Conservation (phyloP, 1,140 invertebrate species). For the Episyrphus balteatus region DNA sequence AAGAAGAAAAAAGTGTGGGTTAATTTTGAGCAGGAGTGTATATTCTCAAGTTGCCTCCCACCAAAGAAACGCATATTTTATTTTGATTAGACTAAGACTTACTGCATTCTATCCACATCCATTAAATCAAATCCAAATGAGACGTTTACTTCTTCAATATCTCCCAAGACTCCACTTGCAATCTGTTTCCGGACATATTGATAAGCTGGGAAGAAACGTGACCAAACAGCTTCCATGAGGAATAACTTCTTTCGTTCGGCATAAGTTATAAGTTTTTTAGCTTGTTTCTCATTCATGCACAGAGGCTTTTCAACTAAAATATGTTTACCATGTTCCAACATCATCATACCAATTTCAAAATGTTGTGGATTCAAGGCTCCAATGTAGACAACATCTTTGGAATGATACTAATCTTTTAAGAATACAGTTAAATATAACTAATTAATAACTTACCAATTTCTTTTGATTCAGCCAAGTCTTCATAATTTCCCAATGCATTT, state of each 20-base stretch:
- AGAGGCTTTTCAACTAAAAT: constrained; percentile 80
- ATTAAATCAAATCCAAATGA: constrained; percentile 54
- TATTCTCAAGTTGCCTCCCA: too few relatives aligned
- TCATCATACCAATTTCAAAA: constrained; percentile 54
- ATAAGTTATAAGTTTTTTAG: constrained; percentile 49
- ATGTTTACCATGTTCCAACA: constrained; percentile 67
- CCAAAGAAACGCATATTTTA: too few relatives aligned
- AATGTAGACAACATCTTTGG: constrained; percentile 69
- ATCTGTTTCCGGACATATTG: constrained; percentile 53
- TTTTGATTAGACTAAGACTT: constrained; percentile 22
- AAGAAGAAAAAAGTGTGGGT: too few relatives aligned
- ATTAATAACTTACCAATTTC: constrained; percentile 58
- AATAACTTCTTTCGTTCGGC: constrained; percentile 60
- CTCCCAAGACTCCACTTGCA: constrained; percentile 52
- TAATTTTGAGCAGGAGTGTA: too few relatives aligned
- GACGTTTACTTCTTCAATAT: constrained; percentile 56
- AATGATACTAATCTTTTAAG: constrained; percentile 10
- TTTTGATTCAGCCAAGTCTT: constrained; percentile 58
- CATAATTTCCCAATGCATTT: constrained; percentile 62
- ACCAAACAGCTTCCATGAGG: constrained; percentile 79
- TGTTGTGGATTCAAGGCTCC: constrained; percentile 63
- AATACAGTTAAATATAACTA: too few relatives aligned
- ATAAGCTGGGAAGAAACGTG: constrained; percentile 68
- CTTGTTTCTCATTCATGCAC: constrained; percentile 60
- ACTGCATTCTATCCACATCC: constrained; percentile 53